These are phyloP conservation scores for Oryctolagus cuniculus DNA, from an alignment of 2,113 vertebrate species.

Conservation along the genomic window mOryCun1.1 NC_091441.1:41088501-41089000, in stretches of 20 bases:
- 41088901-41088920: not conserved
- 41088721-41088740: not conserved
- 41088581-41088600: not conserved
- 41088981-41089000: not conserved
- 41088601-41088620: not conserved
- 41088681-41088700: not conserved
- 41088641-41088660: not conserved
- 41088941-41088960: not conserved
- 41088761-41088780: not conserved
- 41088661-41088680: not conserved
- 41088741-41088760: not conserved
- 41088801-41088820: not conserved
- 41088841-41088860: not conserved
- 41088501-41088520: not conserved
- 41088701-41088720: not conserved
- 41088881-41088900: not conserved
- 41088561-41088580: not conserved
- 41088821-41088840: not conserved
- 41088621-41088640: not conserved
- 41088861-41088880: not conserved
- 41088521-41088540: not conserved
- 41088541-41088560: not conserved
- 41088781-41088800: not conserved
- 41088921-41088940: not conserved
- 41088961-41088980: not conserved